A percentile compares a stretch with the other conserved stretches of the same genome.
phyloP scores from a whole-genome alignment of 1,140 invertebrate species.

The Calephelis nemesis region DNA sequence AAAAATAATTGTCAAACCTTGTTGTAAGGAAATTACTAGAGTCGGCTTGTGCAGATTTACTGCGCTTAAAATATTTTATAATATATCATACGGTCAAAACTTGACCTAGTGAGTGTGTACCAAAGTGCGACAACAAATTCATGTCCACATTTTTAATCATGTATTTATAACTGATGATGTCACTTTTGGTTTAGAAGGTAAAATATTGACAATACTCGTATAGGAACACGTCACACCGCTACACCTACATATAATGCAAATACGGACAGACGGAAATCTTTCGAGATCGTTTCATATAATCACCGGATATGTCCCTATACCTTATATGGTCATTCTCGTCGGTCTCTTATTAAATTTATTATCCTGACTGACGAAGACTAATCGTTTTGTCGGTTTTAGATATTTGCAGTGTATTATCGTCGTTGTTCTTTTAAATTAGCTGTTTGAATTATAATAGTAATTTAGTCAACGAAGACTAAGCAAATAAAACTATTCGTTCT shows the following conservation, averaged over 20 bases:
- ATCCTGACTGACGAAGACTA: conserved; percentile 31
- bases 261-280: conserved; percentile 42
- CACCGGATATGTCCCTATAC: conserved; percentile 36
- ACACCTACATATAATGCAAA: conserved; percentile 45
- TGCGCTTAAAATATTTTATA: no score
- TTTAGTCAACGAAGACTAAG: no score
- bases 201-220: conserved; percentile 48
- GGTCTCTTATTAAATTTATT: conserved; percentile 33
- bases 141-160: conserved; percentile 40
- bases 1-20: no score
- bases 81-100: no score
- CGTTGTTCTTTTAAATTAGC: no score
- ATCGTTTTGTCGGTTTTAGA: conserved; percentile 4
- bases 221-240: conserved; percentile 46
- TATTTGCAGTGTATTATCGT: not conserved
- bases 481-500: no score
- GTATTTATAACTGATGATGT: conserved; percentile 53
- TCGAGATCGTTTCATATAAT: conserved; percentile 38
- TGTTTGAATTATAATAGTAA: no score
- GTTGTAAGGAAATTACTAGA: no score
- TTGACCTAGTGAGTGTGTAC: not conserved
- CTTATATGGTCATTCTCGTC: conserved; percentile 28
- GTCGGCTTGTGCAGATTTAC: no score
- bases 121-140: conserved; percentile 5
- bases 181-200: conserved; percentile 53